A percentile compares a stretch with the other conserved stretches of the same genome.
These are phyloP conservation scores for Valencia hispanica DNA, from an alignment of 2,797 vertebrate genomes.

Conservation along the genomic window DNA sequence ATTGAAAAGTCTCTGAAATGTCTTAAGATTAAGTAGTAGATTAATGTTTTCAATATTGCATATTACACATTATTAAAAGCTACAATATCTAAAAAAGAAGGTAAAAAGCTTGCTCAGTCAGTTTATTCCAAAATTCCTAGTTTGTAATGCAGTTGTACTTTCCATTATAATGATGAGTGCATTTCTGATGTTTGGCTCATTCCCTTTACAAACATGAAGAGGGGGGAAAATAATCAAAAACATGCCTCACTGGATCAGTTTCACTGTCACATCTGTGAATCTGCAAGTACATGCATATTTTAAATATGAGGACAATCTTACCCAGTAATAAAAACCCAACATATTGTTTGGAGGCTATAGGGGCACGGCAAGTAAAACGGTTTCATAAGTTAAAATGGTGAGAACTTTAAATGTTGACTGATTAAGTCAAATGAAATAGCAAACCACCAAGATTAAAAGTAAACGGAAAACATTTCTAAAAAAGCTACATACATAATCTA, in stretches of 20 bases:
- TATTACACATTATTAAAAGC: neutral
- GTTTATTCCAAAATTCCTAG: neutral
- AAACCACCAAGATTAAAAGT: neutral
- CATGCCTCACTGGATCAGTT: slow-evolving; percentile 10
- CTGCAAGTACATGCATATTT: slow-evolving; percentile 5
- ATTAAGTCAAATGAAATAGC: neutral
- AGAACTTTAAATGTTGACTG: neutral
- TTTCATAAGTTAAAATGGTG: neutral
- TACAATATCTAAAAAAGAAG: neutral
- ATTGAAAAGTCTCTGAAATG: too few relatives aligned
- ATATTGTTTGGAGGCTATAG: slow-evolving; percentile 1
- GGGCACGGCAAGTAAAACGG: neutral
- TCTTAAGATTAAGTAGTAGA: too few relatives aligned
- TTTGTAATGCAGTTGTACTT: neutral
- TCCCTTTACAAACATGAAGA: slow-evolving; percentile 2
- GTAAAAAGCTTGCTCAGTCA: neutral
- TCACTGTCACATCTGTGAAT: slow-evolving; percentile 9
- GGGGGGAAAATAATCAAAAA: slow-evolving; percentile 6
- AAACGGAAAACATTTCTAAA: neutral
- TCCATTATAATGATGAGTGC: neutral
- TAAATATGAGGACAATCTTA: neutral
- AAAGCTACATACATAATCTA: neutral
- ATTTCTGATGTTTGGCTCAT: slow-evolving; percentile 10
- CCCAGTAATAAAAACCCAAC: slow-evolving; percentile 1
- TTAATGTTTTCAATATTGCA: neutral